Conservation (phyloP, 2,797 vertebrate species). For the Ceryle rudis region DNA sequence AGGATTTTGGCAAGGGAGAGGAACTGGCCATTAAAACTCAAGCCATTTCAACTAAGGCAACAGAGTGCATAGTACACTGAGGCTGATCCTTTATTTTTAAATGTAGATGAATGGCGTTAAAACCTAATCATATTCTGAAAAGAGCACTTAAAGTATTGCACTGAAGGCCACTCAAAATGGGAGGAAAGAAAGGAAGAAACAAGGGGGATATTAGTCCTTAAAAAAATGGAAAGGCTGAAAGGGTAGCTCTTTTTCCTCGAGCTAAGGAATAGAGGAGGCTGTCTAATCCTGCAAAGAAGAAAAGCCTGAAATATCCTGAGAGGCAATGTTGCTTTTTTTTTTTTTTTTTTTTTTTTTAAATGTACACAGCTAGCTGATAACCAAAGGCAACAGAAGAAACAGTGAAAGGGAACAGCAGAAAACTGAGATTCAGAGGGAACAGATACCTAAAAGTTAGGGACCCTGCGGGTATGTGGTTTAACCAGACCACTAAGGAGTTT, state of each 20-base stretch:
- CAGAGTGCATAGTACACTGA: neutral
- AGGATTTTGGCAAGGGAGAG: neutral
- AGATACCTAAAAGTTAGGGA: constrained; percentile 26
- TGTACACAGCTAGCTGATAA: neutral
- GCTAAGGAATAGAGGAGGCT: neutral
- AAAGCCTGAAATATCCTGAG: constrained; percentile 32
- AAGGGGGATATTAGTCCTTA: neutral
- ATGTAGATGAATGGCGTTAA: neutral
- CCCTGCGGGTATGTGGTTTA: constrained; percentile 34
- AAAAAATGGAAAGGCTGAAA: neutral
- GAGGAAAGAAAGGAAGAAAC: neutral
- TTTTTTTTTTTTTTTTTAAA: neutral
- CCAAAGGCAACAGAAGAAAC: constrained; percentile 39
- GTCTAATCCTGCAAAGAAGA: constrained; percentile 18
- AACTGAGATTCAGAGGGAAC: neutral
- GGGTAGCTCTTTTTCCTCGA: neutral
- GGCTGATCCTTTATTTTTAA: neutral
- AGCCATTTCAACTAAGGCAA: neutral
- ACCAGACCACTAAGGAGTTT: constrained; percentile 48
- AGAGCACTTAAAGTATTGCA: neutral
- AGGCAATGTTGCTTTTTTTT: neutral
- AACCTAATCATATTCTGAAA: neutral
- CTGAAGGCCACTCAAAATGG: neutral
- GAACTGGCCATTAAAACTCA: neutral
- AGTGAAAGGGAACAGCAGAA: constrained; percentile 14